phyloP scores from a whole-genome alignment of 2,113 vertebrate genomes.

The Nannospalax galili region DNA sequence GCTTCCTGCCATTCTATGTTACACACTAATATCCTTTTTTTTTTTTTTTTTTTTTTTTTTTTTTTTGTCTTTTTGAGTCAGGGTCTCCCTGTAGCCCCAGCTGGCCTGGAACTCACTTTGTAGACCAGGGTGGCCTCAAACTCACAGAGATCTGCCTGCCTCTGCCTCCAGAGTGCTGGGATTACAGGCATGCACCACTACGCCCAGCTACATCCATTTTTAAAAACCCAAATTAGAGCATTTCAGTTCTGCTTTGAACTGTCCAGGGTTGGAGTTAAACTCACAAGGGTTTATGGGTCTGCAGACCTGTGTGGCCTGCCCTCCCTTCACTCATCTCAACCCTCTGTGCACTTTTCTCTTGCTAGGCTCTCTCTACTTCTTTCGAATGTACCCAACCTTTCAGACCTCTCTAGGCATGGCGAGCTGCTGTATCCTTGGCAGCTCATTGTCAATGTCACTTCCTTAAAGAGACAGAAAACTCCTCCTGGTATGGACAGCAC shows the following conservation, averaged over 20 bases:
- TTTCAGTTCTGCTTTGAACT: background rate
- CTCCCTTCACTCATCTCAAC: background rate
- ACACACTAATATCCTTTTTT: accelerated
- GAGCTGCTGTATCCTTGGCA: background rate
- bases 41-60: too few relatives aligned
- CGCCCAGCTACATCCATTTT: too few relatives aligned
- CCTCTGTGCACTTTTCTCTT: background rate
- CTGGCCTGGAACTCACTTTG: too few relatives aligned
- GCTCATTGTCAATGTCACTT: background rate
- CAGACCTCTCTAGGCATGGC: too few relatives aligned
- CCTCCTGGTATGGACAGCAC: too few relatives aligned
- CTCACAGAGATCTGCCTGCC: too few relatives aligned
- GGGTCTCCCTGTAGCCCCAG: too few relatives aligned
- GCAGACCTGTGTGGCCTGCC: background rate
- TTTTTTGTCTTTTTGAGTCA: too few relatives aligned
- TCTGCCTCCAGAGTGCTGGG: too few relatives aligned
- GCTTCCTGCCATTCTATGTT: background rate
- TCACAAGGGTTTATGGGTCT: background rate
- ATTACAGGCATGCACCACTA: too few relatives aligned
- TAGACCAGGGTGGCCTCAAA: too few relatives aligned
- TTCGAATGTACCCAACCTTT: background rate
- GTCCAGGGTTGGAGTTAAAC: background rate
- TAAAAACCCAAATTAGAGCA: background rate
- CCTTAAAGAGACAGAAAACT: background rate
- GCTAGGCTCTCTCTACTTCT: background rate